Conservation (phyloP, 1,140 invertebrate species). For the Limonius californicus region DNA sequence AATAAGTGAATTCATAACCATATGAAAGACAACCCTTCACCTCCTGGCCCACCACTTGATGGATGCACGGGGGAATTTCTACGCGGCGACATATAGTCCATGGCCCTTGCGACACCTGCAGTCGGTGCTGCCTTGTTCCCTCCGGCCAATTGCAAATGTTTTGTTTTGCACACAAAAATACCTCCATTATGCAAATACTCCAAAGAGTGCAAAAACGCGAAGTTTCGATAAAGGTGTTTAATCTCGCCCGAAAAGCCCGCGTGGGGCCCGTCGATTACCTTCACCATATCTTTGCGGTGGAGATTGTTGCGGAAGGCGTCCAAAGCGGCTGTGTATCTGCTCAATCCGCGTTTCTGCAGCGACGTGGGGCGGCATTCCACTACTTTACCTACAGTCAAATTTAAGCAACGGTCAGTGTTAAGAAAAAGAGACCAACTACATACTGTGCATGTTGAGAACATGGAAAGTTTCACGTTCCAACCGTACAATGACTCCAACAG, state of each 20-base stretch:
- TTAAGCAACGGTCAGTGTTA: constrained; percentile 65
- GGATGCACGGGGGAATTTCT: constrained; percentile 85
- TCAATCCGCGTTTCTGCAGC: constrained; percentile 85
- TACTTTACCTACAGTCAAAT: constrained; percentile 58
- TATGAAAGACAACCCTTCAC: neutral
- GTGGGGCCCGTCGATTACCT: constrained; percentile 93
- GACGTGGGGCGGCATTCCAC: constrained; percentile 88
- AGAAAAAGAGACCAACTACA: constrained; percentile 44
- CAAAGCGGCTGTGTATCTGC: constrained; percentile 81
- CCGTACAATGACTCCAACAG: constrained; percentile 94
- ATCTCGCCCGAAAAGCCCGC: constrained; percentile 92
- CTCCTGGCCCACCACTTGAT: constrained; percentile 45
- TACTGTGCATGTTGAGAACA: constrained; percentile 81
- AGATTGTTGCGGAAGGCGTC: constrained; percentile 93
- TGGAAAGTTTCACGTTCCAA: constrained; percentile 95
- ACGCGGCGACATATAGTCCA: constrained; percentile 80
- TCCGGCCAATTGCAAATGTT: constrained; percentile 86
- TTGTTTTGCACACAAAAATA: constrained; percentile 94
- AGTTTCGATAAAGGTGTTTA: constrained; percentile 91
- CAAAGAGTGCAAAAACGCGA: constrained; percentile 89
- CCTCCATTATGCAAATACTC: constrained; percentile 91
- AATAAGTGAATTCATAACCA: neutral
- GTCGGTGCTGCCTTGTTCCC: constrained; percentile 66
- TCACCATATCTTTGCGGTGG: constrained; percentile 91
- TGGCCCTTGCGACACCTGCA: constrained; percentile 43